Evolutionary conservation across 2,797 vertebrate genomes (phyloP), one percentile per base, ranked within the genome.

Genomic region (Poeciliopsis gracilis): DNA sequence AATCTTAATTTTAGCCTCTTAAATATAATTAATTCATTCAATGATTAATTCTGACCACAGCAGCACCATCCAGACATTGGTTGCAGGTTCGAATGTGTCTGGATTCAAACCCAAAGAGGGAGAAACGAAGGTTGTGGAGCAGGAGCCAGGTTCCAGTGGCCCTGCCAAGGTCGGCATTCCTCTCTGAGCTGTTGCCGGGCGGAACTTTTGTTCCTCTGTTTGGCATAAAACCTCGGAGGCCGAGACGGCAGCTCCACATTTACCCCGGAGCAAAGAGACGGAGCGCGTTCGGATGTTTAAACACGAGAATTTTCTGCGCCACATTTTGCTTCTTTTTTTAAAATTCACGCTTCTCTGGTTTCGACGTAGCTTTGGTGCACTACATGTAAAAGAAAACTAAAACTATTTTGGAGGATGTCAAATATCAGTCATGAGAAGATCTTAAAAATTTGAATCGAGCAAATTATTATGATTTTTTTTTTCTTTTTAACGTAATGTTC

Each of bases 151-250:
- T 89, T 91, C 88, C 86, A 84, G 66, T 82, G 86, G 81, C 82
- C 83, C 47, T 93, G 93, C 94, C 93, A 94, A 94, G 87, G 92
- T 93, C 94, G 90, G 93, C 94, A 95, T 95, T 96, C 94, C 94
- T 93, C 84, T 75, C 79, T 89, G 47, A 76, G 75, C 87, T 84
- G 94, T 94, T 94, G 94, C 94, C 93, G 90, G 82, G 95, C 84
- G 91, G 93, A 92, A 93, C 92, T 92, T 94, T 91, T 92, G 90
- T 95, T 84, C 91, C 85, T 33, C 81, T 72, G 85, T 91, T 86
- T 90, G 45, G 38, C 89, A 88, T 87, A 88, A 88, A 91, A 92
- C 85, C 90, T 88, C 78, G 86, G 33, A 71, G 81, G 78, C 79
- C 83, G 86, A 90, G 78, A 83, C 87, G 80, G 86, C 78, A 82